A percentile compares a stretch with the other conserved stretches of the same genome.
These are phyloP conservation scores for Cariama cristata DNA, from an alignment of 2,113 vertebrate genomes.

Conservation along the genomic window DNA sequence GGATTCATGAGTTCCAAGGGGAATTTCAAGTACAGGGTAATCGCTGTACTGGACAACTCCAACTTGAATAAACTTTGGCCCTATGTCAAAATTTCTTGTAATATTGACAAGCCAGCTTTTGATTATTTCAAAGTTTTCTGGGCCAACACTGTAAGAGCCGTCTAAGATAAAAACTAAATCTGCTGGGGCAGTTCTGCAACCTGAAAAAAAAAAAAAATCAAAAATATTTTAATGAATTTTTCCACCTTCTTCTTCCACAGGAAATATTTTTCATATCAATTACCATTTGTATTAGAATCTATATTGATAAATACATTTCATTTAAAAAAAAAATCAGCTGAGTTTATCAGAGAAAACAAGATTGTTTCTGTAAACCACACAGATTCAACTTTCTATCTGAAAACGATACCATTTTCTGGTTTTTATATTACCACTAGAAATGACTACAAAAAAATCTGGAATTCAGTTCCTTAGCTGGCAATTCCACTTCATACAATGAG, in stretches of 20 bases:
- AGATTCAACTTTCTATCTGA: background rate
- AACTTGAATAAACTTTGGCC: constrained; percentile 94
- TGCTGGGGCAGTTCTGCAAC: constrained; percentile 93
- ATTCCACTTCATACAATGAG: background rate
- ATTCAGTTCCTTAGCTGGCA: background rate
- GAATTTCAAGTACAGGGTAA: constrained; percentile 90
- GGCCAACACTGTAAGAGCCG: constrained; percentile 95
- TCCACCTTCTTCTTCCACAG: background rate
- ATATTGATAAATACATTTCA: background rate
- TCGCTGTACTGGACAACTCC: constrained; percentile 97
- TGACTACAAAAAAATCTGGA: background rate
- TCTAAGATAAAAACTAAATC: constrained; percentile 98
- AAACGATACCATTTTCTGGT: background rate
- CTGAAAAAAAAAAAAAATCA: constrained; percentile 51
- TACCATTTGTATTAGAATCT: background rate
- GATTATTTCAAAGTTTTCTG: constrained; percentile 96
- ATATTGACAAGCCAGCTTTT: constrained; percentile 97
- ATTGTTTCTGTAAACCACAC: background rate
- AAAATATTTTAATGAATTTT: background rate
- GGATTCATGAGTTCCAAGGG: constrained; percentile 84
- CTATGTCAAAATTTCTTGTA: constrained; percentile 93
- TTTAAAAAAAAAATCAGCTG: background rate
- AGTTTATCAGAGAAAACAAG: background rate
- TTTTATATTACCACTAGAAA: background rate
- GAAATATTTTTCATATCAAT: background rate